Conservation (phyloP, 2,797 vertebrate species). For the Alosa sapidissima region DNA sequence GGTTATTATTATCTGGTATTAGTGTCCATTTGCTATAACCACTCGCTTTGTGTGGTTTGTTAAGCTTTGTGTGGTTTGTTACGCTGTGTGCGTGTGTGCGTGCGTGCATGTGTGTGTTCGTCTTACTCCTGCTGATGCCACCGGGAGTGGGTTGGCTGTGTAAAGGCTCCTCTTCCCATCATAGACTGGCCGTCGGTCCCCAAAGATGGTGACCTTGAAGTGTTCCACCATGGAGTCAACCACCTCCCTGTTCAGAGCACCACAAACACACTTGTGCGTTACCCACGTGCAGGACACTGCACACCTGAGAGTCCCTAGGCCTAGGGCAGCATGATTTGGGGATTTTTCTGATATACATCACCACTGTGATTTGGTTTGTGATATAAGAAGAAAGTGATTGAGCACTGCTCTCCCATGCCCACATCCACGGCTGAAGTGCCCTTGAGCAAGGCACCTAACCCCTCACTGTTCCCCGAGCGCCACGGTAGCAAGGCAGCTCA, state of each 20-base stretch:
- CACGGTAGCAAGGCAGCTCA: too few species aligned
- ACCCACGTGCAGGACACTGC: background rate
- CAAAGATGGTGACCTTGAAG: constrained; percentile 99
- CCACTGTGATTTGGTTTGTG: too few species aligned
- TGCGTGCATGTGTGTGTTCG: background rate
- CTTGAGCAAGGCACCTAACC: too few species aligned
- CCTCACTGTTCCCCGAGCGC: too few species aligned
- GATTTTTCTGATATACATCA: too few species aligned
- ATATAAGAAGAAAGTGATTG: too few species aligned
- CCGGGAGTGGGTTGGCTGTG: constrained; percentile 92
- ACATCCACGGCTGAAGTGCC: too few species aligned
- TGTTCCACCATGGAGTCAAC: constrained; percentile 99
- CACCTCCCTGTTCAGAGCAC: constrained; percentile 81
- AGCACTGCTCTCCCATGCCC: too few species aligned
- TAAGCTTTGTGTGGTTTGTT: background rate
- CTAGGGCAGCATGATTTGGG: too few species aligned
- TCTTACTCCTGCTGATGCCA: constrained; percentile 88
- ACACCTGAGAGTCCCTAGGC: background rate
- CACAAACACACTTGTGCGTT: background rate
- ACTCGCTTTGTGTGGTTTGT: background rate
- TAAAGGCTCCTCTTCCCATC: constrained; percentile 98
- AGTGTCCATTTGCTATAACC: background rate
- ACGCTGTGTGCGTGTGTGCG: background rate
- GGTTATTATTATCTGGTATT: too few species aligned
- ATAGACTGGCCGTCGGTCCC: constrained; percentile 93